Base-by-base conservation (phyloP, 2,113 vertebrate species). In the Pagrus major region DNA sequence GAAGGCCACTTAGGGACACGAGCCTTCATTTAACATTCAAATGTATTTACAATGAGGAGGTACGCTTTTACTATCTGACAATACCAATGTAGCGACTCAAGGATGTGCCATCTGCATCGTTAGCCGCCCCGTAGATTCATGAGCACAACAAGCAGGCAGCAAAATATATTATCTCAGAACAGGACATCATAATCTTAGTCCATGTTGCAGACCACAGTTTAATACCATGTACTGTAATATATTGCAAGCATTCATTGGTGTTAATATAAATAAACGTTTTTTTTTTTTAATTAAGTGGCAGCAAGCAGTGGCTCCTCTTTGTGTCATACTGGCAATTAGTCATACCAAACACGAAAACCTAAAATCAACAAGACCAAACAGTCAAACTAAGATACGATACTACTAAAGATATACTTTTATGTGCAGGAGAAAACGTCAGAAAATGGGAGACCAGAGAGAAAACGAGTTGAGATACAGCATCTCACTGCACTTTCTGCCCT, bases 401-500 rank as follows among this genome's bases (percentile, higher is more conserved):
- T 14, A 41, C 14, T 5, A 15, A 39, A 46, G 54, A 60, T 33
- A 25, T 9, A 58, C 29, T 16, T 71, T 31, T n/a, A 16, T 11
- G 9, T 23, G 18, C 51, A 41, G 46, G 6, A n/a, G 15, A 49
- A 51, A 9, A n/a, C 46, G 61, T 78, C 23, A 44, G 11, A 61
- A n/a, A 31, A 56, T 0, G 2, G 29, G 6, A 58, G 65, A 68
- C 18, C 46, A 20, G 25, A 72, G 63, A 33, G 6, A 37, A n/a
- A 52, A 56, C 15, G 52, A 21, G 46, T 23, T 21, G 33, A 37
- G 35, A 63, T 67, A 20, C 10, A 35, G 29, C 18, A 37, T 64
- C 46, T 71, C 55, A 76, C 29, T 46, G 23, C 25, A 33, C 29
- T 37, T 56, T 83, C 41, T 66, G 33, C 49, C 49, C 37, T 73